These are phyloP conservation scores for Phallusia fumigata DNA, from an alignment of 23 tunicate genomes.

Conservation along the genomic window DNA sequence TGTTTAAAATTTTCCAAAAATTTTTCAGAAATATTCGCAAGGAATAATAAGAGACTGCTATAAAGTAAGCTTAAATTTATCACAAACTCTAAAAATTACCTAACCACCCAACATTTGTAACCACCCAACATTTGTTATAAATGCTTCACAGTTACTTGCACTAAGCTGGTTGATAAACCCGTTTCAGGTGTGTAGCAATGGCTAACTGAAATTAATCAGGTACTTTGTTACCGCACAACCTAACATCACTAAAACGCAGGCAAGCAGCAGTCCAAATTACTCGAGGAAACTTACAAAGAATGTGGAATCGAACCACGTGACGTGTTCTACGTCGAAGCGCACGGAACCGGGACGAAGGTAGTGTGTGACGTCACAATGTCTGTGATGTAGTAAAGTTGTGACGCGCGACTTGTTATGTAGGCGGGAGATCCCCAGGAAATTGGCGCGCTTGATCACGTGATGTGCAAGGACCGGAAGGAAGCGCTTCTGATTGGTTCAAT, in stretches of 20 bases:
- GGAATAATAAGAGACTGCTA: no score
- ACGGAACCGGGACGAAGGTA: slow-evolving; percentile 44
- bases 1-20: no score
- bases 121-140: no score
- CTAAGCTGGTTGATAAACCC: no score
- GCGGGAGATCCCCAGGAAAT: slow-evolving; percentile 37
- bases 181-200: no score
- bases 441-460: slow-evolving; percentile 12
- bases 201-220: no score
- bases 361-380: background rate
- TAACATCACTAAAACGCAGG: background rate
- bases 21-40: background rate
- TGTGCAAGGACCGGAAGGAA: slow-evolving; percentile 15
- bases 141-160: no score
- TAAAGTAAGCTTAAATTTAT: no score
- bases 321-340: slow-evolving; percentile 40
- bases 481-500: slow-evolving; percentile 33
- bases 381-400: background rate
- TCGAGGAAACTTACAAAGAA: slow-evolving; percentile 17
- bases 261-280: background rate
- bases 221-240: no score
- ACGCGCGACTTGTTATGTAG: background rate
- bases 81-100: no score
- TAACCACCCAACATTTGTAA: no score
- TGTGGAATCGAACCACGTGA: slow-evolving; percentile 23